Conservation (phyloP, 2,797 vertebrate species). For the Clamator glandarius region DNA sequence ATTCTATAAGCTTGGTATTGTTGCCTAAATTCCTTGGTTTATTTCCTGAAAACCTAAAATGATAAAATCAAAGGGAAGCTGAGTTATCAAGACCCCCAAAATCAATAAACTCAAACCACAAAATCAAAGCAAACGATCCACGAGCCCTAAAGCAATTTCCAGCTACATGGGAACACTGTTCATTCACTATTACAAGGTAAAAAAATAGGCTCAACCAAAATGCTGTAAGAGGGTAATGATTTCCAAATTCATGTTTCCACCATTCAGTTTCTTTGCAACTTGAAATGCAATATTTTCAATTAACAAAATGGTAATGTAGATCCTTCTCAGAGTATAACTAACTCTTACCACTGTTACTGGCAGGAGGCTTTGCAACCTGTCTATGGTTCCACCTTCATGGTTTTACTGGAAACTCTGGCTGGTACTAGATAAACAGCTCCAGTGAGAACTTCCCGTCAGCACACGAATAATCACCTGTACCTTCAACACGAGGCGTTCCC, state of each 20-base stretch:
- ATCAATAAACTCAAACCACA: background rate
- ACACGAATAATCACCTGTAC: background rate
- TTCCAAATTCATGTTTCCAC: background rate
- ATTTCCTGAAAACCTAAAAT: slow-evolving; percentile 91
- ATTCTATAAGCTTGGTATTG: slow-evolving; percentile 97
- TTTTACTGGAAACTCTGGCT: background rate
- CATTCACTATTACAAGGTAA: background rate
- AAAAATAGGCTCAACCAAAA: background rate
- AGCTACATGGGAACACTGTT: background rate
- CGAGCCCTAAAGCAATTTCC: background rate
- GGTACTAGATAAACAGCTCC: background rate
- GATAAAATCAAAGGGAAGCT: background rate
- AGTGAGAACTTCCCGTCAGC: background rate
- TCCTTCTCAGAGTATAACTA: background rate
- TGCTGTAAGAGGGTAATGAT: background rate
- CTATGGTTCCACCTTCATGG: fast-evolving
- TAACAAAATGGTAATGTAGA: background rate
- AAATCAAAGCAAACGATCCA: background rate
- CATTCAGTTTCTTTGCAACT: background rate
- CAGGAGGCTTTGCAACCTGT: background rate
- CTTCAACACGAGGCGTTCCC: background rate
- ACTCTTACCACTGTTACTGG: background rate
- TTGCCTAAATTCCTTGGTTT: slow-evolving; percentile 93
- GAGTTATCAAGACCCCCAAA: background rate
- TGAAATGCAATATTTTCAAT: background rate